Evolutionary conservation across 1,140 invertebrate genomes (phyloP), one percentile per base, ranked within the genome.

Genomic region (Neodiprion pinetum): DNA sequence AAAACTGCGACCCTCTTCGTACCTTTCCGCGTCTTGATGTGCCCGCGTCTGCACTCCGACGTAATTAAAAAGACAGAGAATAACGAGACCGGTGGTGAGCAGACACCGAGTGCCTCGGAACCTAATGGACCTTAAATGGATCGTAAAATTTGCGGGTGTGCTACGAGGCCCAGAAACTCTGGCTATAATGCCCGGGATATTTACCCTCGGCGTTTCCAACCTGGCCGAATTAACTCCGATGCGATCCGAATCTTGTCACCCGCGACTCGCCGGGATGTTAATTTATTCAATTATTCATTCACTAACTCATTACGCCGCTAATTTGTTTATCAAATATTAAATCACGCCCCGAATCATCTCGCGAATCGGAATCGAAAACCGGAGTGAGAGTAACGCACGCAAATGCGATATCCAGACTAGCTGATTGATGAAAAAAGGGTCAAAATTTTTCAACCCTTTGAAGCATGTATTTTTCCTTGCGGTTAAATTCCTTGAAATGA

Each of bases 21-120:
- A 61, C 53, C 53, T 61, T 61, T 61, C 9, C 53, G 11, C 53
- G 53, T 14, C 11, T 61, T 61, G 11, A 17, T 61, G 53, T 12
- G 53, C 1, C n/a, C 53, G 53, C 11, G 4, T 12, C 53, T 12
- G 53, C 53, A 61, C 53, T 61, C 53, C 53, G 53, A 17, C 53
- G 53, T 61, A 61, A 61, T 61, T 61, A 61, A 61, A 61, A 61
- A 61, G 53, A 61, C 53, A 61, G 53, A 61, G n/a, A 61, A 61
- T 61, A 7, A 61, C 53, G 53, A 17, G 11, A 17, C 4, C 53
- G n/a, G 53, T 61, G n/a, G n/a, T 17, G 53, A 61, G 53, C 53
- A 61, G 53, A 17, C 11, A 61, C 53, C 53, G n/a, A 17, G 53
- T 17, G 11, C 53, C 53, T 5, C n/a, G 53, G n/a, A 14, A 17